Evolutionary conservation across 2,113 vertebrate genomes (phyloP).

Genomic region (Phyllopteryx taeniolatus): DNA sequence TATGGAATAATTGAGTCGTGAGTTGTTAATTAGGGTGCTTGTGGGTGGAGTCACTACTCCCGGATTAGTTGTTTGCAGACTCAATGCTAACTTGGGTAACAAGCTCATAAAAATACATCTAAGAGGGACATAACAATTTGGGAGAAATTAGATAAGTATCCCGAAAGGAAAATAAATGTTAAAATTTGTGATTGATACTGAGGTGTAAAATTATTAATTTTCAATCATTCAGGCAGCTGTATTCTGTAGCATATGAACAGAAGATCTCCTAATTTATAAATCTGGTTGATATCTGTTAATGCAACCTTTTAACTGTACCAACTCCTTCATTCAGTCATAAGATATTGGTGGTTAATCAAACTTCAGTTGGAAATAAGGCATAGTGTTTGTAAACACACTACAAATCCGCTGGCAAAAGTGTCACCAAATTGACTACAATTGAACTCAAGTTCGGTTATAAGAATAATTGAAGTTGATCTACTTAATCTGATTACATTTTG

Average conservation of each 20-base stretch:
- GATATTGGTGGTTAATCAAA: background rate
- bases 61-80: background rate
- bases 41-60: background rate
- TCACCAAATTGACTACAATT: background rate
- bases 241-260: background rate
- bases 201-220: background rate
- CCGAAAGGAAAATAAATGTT: background rate
- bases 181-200: background rate
- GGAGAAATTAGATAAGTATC: background rate
- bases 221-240: background rate
- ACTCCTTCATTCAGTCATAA: background rate
- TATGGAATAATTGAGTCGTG: background rate
- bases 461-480: background rate
- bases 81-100: conserved; percentile 3
- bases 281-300: background rate
- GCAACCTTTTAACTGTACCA: background rate
- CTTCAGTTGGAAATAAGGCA: background rate
- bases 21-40: background rate
- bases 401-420: background rate
- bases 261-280: background rate
- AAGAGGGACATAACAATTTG: background rate
- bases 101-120: background rate
- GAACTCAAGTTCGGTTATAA: background rate
- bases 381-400: background rate
- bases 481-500: background rate